Evolutionary conservation across 2,888 invertebrate genomes (phyloP), one percentile per base, ranked within the genome.

Genomic region (Nymphalis urticae): DNA sequence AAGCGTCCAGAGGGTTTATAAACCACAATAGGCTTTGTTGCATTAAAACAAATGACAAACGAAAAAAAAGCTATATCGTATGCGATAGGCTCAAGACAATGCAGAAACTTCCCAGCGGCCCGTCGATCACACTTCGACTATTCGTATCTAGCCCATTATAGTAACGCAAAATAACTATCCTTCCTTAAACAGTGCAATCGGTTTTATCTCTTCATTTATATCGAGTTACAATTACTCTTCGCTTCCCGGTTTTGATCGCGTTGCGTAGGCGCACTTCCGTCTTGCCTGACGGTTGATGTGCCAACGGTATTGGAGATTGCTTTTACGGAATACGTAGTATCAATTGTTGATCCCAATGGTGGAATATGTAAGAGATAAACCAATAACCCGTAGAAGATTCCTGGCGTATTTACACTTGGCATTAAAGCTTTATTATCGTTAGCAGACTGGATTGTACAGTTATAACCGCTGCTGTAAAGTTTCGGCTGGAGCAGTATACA

Each of bases 191-290:
- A 81, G 84, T 82, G 84, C 83, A 87, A 87, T 84, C 78, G 84
- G 82, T 82, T 82, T 86, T 89, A 89, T 89, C 88, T 87, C 81
- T 85, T 83, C 83, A 86, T 85, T 87, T 86, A 86, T 86, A 87
- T 88, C 85, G 80, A 84, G 82, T 84, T 86, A 86, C 86, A 87
- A 88, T 87, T 86, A 87, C 83, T 81, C 76, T 79, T 76, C 71
- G 81, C 85, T 88, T 88, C 86, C 88, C 80, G 80, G 79, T 83
- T 76, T 81, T 77, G 76, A 80, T 76, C 76, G 77, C 80, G 77
- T 80, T 81, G 85, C 84, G 83, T 80, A 78, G 80, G 82, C 83
- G 77, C 78, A 75, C 77, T 88, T 87, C 87, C 85, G 84, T 82
- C 79, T 82, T 78, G 71, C 71, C 64, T 69, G 73, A 68, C 73